Percentiles rank a stretch among this genome's conserved stretches.
Evolutionary conservation across 2,888 invertebrate genomes (phyloP).

Genomic region (Drosophila dives): DNA sequence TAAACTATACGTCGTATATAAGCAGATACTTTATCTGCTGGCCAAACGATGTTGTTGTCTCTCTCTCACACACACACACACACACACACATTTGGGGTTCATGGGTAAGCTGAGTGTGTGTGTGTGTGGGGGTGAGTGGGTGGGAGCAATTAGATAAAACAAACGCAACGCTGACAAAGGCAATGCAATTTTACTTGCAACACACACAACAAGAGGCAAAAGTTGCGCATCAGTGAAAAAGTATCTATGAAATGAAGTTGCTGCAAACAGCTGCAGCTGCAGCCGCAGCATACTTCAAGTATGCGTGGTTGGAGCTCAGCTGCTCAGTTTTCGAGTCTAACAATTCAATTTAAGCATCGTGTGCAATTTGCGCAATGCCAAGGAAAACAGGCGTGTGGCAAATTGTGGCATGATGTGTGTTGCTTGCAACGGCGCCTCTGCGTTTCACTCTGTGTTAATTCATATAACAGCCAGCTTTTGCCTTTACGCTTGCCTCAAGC

Average conservation of each 20-base stretch:
- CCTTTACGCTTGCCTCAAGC: conserved; percentile 35
- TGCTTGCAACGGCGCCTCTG: conserved; percentile 45
- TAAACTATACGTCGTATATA: conserved; percentile 76
- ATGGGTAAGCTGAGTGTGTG: background rate
- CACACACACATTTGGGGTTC: conserved; percentile 9
- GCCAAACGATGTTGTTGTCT: conserved; percentile 39
- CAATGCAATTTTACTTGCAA: conserved; percentile 75
- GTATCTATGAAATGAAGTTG: conserved; percentile 72
- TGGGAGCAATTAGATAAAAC: conserved; percentile 77
- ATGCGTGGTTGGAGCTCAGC: conserved; percentile 60
- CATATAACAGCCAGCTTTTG: conserved; percentile 68
- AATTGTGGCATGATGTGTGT: background rate
- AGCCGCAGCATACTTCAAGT: conserved; percentile 56
- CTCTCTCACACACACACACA: background rate
- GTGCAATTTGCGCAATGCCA: conserved; percentile 75
- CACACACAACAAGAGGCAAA: conserved; percentile 64
- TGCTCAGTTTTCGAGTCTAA: conserved; percentile 23
- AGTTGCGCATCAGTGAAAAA: conserved; percentile 70
- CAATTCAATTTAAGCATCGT: conserved; percentile 80
- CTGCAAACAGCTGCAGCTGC: conserved; percentile 56
- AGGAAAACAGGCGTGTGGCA: conserved; percentile 1
- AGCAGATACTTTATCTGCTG: conserved; percentile 74
- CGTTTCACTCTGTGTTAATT: conserved; percentile 70
- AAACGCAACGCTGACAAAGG: conserved; percentile 81
- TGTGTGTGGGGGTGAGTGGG: conserved; percentile 7